Evolutionary conservation across 2,888 invertebrate species (phyloP).

Genomic region (Hyposoter didymator): DNA sequence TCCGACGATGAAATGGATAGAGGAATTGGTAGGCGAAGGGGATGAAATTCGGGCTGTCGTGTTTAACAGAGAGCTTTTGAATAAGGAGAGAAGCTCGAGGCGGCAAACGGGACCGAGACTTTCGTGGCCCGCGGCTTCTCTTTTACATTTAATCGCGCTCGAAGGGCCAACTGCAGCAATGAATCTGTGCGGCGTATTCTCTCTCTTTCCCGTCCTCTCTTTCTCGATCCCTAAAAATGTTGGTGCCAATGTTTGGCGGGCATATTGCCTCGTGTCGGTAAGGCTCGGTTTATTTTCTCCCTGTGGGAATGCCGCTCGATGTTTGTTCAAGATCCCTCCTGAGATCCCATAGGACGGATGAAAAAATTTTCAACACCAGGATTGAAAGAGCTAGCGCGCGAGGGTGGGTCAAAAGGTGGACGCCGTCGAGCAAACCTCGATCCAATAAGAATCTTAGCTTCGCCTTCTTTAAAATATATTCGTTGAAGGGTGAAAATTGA

Average conservation of each 20-base stretch:
- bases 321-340: not conserved
- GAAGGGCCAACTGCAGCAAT: conserved; percentile 58
- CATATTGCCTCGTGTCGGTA: conserved; percentile 43
- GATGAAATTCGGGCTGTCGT: conserved; percentile 46
- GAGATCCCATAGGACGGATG: conserved; percentile 20
- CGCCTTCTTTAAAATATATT: not conserved
- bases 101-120: conserved; percentile 50
- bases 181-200: conserved; percentile 4
- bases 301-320: not conserved
- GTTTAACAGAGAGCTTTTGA: conserved; percentile 50
- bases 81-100: conserved; percentile 56
- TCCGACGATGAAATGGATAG: conserved; percentile 37
- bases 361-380: not conserved
- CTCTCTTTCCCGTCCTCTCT: not conserved
- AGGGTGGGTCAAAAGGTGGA: conserved; percentile 20
- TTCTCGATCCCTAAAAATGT: conserved; percentile 29
- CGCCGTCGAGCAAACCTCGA: conserved; percentile 62
- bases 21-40: conserved; percentile 40
- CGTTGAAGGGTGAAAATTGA: not conserved
- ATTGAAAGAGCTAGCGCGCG: not conserved
- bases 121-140: conserved; percentile 28
- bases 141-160: conserved; percentile 76
- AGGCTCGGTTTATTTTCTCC: conserved; percentile 2
- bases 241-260: conserved; percentile 45
- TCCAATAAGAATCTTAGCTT: conserved; percentile 55